A percentile compares a stretch with the other conserved stretches of the same genome.
Evolutionary conservation across 2,113 vertebrate species (phyloP).

Genomic region (Calyptomena viridis): DNA sequence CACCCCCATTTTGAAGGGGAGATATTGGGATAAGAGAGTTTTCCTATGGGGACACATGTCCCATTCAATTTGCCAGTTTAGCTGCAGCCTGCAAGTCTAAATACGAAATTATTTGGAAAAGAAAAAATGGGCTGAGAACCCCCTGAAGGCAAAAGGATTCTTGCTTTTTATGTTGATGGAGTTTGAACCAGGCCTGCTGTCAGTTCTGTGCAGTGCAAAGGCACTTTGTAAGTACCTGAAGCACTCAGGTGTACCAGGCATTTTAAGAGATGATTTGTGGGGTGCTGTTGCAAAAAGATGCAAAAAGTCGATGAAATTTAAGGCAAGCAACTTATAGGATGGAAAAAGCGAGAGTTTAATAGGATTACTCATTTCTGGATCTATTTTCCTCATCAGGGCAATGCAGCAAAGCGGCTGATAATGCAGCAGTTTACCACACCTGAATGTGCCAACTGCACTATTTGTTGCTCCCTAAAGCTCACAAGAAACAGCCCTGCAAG

Average conservation of each 20-base stretch:
- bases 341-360: not conserved
- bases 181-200: not conserved
- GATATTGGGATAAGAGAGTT: not conserved
- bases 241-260: not conserved
- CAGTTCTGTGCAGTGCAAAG: not conserved
- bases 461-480: not conserved
- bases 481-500: not conserved
- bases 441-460: not conserved
- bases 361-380: not conserved
- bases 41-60: not conserved
- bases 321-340: not conserved
- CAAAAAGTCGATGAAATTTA: not conserved
- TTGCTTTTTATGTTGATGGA: not conserved
- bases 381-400: conserved; percentile 38
- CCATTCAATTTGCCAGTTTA: not conserved
- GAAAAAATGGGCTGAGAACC: not conserved
- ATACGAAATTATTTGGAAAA: not conserved
- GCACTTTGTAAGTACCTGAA: not conserved
- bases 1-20: not conserved
- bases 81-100: not conserved
- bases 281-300: not conserved
- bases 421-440: not conserved
- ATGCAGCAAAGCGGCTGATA: not conserved
- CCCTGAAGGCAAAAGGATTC: not conserved
- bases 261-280: conserved; percentile 34